Percentiles rank a stretch among this genome's conserved stretches.
Evolutionary conservation across 2,113 vertebrate species (phyloP).

Genomic region (Pipa parva): DNA sequence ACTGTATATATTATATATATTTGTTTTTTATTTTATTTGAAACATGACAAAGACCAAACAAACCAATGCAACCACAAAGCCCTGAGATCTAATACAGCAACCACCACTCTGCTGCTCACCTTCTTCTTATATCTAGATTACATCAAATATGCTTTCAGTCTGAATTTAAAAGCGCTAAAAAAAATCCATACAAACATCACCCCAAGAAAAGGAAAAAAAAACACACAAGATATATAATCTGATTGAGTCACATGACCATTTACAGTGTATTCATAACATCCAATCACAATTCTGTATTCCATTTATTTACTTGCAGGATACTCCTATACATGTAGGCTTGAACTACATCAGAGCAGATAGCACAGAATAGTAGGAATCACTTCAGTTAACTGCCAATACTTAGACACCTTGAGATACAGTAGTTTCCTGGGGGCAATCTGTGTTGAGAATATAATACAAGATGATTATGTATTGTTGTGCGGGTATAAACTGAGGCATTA

Average conservation of each 20-base stretch:
- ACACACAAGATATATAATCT: constrained; percentile 48
- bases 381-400: constrained; percentile 36
- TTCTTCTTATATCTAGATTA: constrained; percentile 49
- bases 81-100: constrained; percentile 53
- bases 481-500: constrained; percentile 58
- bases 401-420: constrained; percentile 43
- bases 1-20: too few relatives aligned
- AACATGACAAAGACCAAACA: constrained; percentile 42
- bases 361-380: constrained; percentile 41
- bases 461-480: constrained; percentile 58
- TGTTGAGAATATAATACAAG: constrained; percentile 47
- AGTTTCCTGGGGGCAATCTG: constrained; percentile 44
- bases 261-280: not conserved
- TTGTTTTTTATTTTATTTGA: not conserved
- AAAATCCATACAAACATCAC: constrained; percentile 47
- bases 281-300: not conserved
- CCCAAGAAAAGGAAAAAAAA: constrained; percentile 30
- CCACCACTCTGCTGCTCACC: constrained; percentile 45
- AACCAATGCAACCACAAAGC: constrained; percentile 49
- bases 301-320: not conserved
- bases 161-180: constrained; percentile 61
- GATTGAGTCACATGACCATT: constrained; percentile 42
- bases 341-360: constrained; percentile 42
- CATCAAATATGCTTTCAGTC: constrained; percentile 46
- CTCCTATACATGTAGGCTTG: constrained; percentile 36